Evolutionary conservation across 1,140 invertebrate species (phyloP), one percentile per base, ranked within the genome.

Genomic region (Scaptomyza montana): DNA sequence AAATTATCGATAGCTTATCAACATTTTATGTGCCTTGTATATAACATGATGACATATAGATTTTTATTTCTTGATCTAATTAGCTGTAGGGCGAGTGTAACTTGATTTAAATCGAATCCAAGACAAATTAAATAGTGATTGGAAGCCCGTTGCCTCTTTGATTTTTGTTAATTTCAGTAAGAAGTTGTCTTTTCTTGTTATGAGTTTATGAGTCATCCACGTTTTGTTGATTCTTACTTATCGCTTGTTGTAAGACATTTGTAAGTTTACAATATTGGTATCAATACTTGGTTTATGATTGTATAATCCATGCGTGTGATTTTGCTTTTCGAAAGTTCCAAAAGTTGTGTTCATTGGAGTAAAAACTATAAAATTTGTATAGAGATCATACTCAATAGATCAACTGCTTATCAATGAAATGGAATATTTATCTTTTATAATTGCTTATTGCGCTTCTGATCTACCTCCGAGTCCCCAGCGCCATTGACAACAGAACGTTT

Each of bases 391-490:
- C 30, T 30, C 30, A 30, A 30, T 6, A 25, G 21, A 25, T 25
- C 21, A 25, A 25, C 3, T 25, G 30, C 5, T 33, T 33, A 0
- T 3, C 30, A 5, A 6, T 1, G 7, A 6, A 36, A 49, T n/a
- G 9, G 3, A 39, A 33, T 62, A 30, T 61, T 50, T 28, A 9
- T 30, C 5, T 9, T 19, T 67, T 67, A 69, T 25, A 30, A 53
- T 54, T 28, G 21, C 13, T 41, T 49, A 19, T 49, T 60, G 21
- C 30, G 55, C 70, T 74, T 68, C 1, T 57, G n/a, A 19, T 68
- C 65, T 43, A 68, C 56, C 30, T 86, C 53, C 6, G 78, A 77
- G 57, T 87, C 82, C 12, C 84, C 82, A 39, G 78, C 82, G 6
- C 84, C 82, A 19, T 73, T 68, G 13, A 47, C 50, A 41, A 7